These are phyloP conservation scores for Micromesistius poutassou DNA, from an alignment of 2,797 vertebrate species.

Conservation along the genomic window DNA sequence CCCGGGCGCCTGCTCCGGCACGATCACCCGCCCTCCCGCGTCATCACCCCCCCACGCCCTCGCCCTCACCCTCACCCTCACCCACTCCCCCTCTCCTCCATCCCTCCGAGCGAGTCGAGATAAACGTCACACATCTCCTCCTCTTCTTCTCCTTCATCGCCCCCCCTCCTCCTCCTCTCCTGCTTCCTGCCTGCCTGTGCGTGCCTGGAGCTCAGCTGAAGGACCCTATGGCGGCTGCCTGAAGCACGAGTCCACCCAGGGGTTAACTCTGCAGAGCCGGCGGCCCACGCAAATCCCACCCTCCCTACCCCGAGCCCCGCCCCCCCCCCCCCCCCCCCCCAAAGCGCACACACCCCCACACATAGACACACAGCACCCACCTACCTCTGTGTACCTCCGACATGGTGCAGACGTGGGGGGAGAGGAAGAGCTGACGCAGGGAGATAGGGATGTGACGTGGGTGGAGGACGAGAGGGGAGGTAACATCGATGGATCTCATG, in stretches of 20 bases:
- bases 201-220: conserved; percentile 26
- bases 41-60: conserved; percentile 46
- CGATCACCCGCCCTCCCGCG: conserved; percentile 29
- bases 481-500: too few species aligned
- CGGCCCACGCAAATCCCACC: conserved; percentile 45
- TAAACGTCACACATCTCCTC: neutral
- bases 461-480: too few species aligned
- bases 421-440: neutral
- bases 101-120: neutral
- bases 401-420: too few species aligned
- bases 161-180: conserved; percentile 39
- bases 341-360: neutral
- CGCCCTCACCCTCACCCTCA: conserved; percentile 33
- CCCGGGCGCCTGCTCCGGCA: conserved; percentile 51
- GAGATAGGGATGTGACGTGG: too few species aligned
- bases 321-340: too few species aligned
- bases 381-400: too few species aligned
- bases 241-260: conserved; percentile 32
- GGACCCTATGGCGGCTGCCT: conserved; percentile 31
- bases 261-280: conserved; percentile 30
- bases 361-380: too few species aligned
- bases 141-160: conserved; percentile 39
- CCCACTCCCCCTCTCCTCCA: conserved; percentile 24
- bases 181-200: conserved; percentile 19
- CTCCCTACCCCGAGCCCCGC: neutral